Percentiles rank a stretch among this genome's conserved stretches.
Evolutionary conservation across 2,797 vertebrate species (phyloP).

Genomic region (Onychomys arenicola): DNA sequence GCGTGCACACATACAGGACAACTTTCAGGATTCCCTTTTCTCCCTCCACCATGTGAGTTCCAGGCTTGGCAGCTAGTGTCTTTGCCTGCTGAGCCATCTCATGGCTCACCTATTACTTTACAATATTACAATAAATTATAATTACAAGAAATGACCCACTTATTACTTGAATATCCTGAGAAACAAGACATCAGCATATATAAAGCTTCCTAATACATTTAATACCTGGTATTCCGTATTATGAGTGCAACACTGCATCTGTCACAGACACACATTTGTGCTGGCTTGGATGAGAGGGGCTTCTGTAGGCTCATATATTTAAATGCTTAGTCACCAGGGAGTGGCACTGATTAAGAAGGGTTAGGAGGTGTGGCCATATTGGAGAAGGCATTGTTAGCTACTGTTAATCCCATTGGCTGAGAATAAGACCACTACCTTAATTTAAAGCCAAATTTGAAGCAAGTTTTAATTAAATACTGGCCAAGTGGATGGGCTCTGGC

Average conservation of each 20-base stretch:
- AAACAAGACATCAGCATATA: background rate
- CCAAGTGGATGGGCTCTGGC: background rate
- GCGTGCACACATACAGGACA: background rate
- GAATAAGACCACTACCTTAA: background rate
- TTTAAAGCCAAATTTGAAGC: background rate
- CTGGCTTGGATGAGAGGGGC: background rate
- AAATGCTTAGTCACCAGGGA: background rate
- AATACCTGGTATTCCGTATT: background rate
- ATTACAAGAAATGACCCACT: background rate
- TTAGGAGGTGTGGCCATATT: background rate
- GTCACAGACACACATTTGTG: background rate
- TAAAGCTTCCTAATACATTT: conserved; percentile 36
- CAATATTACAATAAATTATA: background rate
- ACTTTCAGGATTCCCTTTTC: background rate
- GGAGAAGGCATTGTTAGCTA: background rate
- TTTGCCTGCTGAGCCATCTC: background rate
- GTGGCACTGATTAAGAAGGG: background rate
- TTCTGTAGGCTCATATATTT: background rate
- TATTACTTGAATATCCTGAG: background rate
- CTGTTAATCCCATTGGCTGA: background rate
- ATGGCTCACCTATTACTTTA: background rate
- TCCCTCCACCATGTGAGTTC: background rate
- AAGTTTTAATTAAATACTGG: background rate
- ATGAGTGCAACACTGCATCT: background rate
- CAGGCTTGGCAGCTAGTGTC: background rate